A percentile compares a stretch with the other conserved stretches of the same genome.
Conservation (phyloP, 2,113 vertebrate genomes). For the Salvator merianae region DNA sequence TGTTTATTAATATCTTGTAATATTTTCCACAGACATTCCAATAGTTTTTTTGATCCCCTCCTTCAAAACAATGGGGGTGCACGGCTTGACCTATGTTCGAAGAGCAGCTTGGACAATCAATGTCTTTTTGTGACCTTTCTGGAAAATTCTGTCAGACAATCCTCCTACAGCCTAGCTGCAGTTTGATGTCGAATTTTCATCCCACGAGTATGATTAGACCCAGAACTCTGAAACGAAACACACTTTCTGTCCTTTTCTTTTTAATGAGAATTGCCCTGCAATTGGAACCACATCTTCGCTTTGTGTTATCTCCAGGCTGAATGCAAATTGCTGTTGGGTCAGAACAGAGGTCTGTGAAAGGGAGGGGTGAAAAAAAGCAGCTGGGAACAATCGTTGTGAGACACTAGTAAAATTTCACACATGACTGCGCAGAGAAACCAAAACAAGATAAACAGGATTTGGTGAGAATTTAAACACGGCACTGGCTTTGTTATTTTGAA, state of each 20-base stretch:
- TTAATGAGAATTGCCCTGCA: neutral
- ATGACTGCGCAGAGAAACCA: constrained; percentile 67
- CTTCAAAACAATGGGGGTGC: too few relatives aligned
- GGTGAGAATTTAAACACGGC: constrained; percentile 65
- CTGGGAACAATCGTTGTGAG: fast-evolving
- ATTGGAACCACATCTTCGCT: neutral
- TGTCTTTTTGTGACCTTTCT: neutral
- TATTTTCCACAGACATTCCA: too few relatives aligned
- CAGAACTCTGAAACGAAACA: neutral
- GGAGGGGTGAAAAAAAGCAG: neutral
- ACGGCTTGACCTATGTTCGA: too few relatives aligned
- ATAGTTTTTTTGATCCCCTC: too few relatives aligned
- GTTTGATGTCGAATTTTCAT: neutral
- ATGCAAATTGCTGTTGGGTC: fast-evolving
- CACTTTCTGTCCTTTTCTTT: neutral
- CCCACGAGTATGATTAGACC: neutral
- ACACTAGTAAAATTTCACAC: constrained; percentile 77
- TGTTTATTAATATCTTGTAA: too few relatives aligned
- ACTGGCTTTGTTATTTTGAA: constrained; percentile 56
- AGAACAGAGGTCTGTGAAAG: fast-evolving
- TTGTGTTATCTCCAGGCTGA: fast-evolving
- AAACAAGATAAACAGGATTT: constrained; percentile 78
- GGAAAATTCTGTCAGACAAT: neutral
- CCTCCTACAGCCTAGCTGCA: neutral
- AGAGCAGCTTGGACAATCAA: neutral